Percentiles rank a stretch among this genome's conserved stretches.
These are phyloP conservation scores for Drosophila melanocephala DNA, from an alignment of 2,888 invertebrate species.

Conservation along the genomic window DNA sequence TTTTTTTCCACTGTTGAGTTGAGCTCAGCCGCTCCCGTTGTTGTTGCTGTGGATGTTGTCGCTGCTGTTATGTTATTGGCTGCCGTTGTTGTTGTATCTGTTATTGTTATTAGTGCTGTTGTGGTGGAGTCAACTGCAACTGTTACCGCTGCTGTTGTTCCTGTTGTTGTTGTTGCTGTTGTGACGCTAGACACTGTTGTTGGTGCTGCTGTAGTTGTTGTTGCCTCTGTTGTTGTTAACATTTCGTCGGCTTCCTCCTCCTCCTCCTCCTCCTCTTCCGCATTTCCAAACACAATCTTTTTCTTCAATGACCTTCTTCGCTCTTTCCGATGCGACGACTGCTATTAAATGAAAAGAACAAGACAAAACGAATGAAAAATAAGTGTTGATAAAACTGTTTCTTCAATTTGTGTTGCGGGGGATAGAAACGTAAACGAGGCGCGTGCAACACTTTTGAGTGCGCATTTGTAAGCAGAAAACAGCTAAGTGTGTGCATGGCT, in stretches of 20 bases:
- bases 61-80: constrained; percentile 26
- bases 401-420: neutral
- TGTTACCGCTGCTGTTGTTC: constrained; percentile 23
- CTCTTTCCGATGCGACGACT: constrained; percentile 56
- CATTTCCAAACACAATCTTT: constrained; percentile 51
- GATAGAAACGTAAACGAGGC: constrained; percentile 4
- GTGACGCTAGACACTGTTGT: constrained; percentile 32
- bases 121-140: constrained; percentile 8
- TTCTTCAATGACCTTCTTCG: constrained; percentile 65
- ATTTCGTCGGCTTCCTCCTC: constrained; percentile 36
- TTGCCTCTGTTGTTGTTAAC: constrained; percentile 36
- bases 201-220: constrained; percentile 39
- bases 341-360: constrained; percentile 50
- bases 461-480: constrained; percentile 56
- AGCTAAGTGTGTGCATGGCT: constrained; percentile 35
- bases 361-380: neutral
- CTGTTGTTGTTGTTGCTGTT: constrained; percentile 36
- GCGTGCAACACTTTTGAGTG: constrained; percentile 11
- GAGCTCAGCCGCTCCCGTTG: constrained; percentile 63
- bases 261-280: constrained; percentile 11
- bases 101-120: constrained; percentile 43
- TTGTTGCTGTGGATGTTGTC: constrained; percentile 36
- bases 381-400: neutral
- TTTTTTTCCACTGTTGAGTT: constrained; percentile 62
- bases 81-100: constrained; percentile 52